Conservation (phyloP, 2,888 invertebrate genomes). For the Antitype chi region DNA sequence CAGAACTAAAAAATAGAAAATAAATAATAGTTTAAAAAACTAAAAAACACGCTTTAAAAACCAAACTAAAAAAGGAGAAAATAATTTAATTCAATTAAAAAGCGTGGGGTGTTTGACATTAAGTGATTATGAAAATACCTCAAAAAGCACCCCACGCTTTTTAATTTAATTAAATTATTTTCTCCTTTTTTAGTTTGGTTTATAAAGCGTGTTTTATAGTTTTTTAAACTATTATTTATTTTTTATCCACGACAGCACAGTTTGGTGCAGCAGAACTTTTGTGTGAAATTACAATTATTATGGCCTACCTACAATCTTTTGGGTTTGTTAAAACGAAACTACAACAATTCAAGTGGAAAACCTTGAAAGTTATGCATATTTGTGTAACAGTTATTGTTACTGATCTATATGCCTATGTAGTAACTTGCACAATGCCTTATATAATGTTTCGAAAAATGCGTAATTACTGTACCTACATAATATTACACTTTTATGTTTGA, state of each 20-base stretch:
- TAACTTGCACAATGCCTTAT: conserved; percentile 6
- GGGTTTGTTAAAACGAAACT: not conserved
- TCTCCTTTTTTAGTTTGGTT: no score
- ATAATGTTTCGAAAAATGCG: conserved; percentile 10
- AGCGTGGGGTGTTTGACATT: no score
- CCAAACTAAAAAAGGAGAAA: no score
- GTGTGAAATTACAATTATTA: not conserved
- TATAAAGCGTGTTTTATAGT: no score
- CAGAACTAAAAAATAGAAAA: no score
- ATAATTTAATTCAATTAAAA: no score
- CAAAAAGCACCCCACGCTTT: no score
- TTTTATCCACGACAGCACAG: not conserved
- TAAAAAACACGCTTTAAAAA: no score
- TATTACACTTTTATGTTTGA: conserved; percentile 22
- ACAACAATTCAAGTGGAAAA: not conserved
- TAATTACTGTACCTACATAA: conserved; percentile 7
- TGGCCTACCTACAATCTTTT: not conserved
- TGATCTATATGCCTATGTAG: conserved; percentile 1
- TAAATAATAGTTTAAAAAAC: no score
- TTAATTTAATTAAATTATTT: no score
- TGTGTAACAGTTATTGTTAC: conserved; percentile 10
- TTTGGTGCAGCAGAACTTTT: not conserved
- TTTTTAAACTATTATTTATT: no score
- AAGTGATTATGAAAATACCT: no score
- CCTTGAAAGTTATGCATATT: conserved; percentile 12